Evolutionary conservation across 2,113 vertebrate genomes (phyloP).

Genomic region (Mus pahari): DNA sequence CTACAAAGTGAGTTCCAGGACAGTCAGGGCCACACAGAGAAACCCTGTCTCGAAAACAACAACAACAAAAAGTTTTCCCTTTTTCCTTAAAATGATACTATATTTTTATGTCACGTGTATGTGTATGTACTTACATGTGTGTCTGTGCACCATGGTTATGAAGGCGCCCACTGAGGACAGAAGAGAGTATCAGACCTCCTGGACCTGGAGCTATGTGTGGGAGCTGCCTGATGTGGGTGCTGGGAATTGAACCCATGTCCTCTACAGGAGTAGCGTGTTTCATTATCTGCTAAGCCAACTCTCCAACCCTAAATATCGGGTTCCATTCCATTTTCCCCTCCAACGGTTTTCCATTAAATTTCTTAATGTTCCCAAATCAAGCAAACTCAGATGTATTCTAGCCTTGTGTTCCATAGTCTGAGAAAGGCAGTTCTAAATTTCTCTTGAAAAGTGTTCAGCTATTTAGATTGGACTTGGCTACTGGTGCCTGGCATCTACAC

Average conservation of each 20-base stretch:
- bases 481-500: neutral
- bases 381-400: conserved; percentile 3
- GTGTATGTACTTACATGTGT: neutral
- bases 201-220: no score
- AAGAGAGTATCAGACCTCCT: neutral
- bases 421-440: neutral
- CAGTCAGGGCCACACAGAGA: no score
- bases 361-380: conserved; percentile 36
- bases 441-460: neutral
- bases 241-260: neutral
- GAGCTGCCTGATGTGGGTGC: neutral
- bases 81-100: neutral
- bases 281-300: no score
- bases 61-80: no score
- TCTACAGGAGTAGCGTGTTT: neutral
- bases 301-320: neutral
- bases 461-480: neutral
- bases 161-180: neutral
- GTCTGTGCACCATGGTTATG: neutral
- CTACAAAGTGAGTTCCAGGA: no score
- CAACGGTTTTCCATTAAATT: neutral
- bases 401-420: neutral
- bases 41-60: no score
- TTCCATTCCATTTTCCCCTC: neutral
- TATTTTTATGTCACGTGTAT: no score